phyloP scores from a whole-genome alignment of 2,113 vertebrate species.

The Mobula hypostoma region DNA sequence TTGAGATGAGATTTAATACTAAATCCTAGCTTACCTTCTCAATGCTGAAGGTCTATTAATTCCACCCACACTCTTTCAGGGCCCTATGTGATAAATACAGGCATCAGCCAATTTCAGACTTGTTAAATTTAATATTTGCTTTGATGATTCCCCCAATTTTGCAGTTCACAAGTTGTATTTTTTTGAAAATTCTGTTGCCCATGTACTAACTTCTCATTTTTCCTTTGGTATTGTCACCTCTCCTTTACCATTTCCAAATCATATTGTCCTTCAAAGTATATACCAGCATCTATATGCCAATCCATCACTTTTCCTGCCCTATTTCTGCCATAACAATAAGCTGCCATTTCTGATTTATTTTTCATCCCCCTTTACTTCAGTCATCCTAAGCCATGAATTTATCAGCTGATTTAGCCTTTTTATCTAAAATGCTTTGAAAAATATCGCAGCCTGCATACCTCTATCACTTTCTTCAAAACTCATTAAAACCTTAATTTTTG shows the following conservation, averaged over 20 bases:
- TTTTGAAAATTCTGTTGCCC: not conserved
- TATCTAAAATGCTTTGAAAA: not conserved
- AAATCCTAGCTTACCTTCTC: not conserved
- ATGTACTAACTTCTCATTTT: not conserved
- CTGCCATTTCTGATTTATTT: not conserved
- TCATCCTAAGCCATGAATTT: not conserved
- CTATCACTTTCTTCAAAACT: not conserved
- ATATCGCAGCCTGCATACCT: not conserved
- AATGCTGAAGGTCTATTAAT: not conserved
- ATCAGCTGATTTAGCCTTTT: not conserved
- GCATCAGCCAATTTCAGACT: not conserved
- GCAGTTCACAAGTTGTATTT: not conserved
- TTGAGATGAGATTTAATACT: not conserved
- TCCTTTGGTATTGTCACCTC: not conserved
- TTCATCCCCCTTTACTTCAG: not conserved
- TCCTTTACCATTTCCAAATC: not conserved
- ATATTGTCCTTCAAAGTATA: not conserved
- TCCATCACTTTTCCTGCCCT: too few species aligned
- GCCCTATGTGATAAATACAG: not conserved
- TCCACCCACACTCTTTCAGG: not conserved
- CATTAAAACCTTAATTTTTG: not conserved
- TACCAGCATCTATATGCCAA: not conserved
- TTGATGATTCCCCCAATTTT: not conserved
- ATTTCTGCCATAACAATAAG: not conserved
- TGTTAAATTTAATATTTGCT: not conserved